These are phyloP conservation scores for Drosophila mimetica DNA, from an alignment of 2,888 invertebrate species.

Conservation along the genomic window DNA sequence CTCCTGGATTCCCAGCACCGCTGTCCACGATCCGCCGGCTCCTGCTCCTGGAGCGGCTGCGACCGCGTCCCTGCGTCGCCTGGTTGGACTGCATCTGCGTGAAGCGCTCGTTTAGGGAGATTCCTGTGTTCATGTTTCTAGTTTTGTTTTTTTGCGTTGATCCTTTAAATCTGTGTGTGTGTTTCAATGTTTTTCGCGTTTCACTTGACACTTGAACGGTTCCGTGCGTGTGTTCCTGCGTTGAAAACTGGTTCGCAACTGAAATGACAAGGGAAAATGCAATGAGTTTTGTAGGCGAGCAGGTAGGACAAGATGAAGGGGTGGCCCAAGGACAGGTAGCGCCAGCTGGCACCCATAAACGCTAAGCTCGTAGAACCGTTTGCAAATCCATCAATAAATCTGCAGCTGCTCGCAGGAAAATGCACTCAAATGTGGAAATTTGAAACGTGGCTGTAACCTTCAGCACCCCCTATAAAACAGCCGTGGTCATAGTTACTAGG, in stretches of 20 bases:
- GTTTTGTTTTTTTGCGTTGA: conserved; percentile 2
- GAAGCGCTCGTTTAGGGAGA: conserved; percentile 84
- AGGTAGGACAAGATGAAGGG: conserved; percentile 24
- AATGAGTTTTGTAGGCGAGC: conserved; percentile 56
- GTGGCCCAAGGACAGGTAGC: conserved; percentile 21
- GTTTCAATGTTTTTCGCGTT: conserved; percentile 16
- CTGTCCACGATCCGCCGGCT: conserved; percentile 65
- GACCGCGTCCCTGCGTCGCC: conserved; percentile 43
- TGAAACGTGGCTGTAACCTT: neutral
- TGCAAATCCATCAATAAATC: conserved; percentile 36
- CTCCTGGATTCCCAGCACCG: conserved; percentile 50
- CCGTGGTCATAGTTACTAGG: neutral
- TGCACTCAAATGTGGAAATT: conserved; percentile 10
- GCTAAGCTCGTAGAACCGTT: conserved; percentile 37
- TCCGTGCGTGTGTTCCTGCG: conserved; percentile 1
- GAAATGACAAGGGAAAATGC: conserved; percentile 40
- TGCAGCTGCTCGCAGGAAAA: conserved; percentile 21
- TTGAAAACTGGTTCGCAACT: conserved; percentile 61
- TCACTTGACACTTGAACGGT: conserved; percentile 31
- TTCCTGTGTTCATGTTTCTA: conserved; percentile 81
- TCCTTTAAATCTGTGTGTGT: conserved; percentile 13
- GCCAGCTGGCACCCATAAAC: conserved; percentile 40
- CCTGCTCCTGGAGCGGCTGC: conserved; percentile 72
- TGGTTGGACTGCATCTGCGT: conserved; percentile 80
- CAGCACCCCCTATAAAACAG: conserved; percentile 9